A percentile compares a stretch with the other conserved stretches of the same genome.
phyloP scores from a whole-genome alignment of 2,888 invertebrate species.

The Macrosoma leucophasiata region DNA sequence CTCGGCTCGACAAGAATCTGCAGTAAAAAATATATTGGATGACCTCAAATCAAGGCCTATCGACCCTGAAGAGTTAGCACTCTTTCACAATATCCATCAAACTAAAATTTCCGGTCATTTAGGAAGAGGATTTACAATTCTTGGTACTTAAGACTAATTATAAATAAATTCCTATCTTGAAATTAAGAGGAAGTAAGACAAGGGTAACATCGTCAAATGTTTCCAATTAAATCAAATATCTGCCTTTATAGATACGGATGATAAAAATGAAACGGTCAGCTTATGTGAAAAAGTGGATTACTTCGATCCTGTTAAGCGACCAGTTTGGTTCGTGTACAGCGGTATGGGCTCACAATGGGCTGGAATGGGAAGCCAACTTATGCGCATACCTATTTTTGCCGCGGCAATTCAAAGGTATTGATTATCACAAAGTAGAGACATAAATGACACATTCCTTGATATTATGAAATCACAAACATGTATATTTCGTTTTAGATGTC shows the following conservation, averaged over 20 bases:
- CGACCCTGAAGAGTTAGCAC: slow-evolving; percentile 52
- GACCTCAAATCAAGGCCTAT: slow-evolving; percentile 44
- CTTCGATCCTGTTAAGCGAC: slow-evolving; percentile 47
- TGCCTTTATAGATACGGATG: slow-evolving; percentile 39
- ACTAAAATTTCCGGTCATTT: slow-evolving; percentile 45
- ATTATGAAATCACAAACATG: not conserved
- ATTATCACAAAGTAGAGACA: not conserved
- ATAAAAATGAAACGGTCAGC: slow-evolving; percentile 36
- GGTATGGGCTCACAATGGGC: slow-evolving; percentile 85
- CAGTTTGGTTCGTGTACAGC: slow-evolving; percentile 82
- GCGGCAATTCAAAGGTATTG: slow-evolving; percentile 64
- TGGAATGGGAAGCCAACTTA: slow-evolving; percentile 79
- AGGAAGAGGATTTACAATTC: slow-evolving; percentile 48
- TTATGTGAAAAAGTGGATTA: slow-evolving; percentile 38
- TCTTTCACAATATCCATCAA: slow-evolving; percentile 50
- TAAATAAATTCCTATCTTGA: slow-evolving; percentile 4
- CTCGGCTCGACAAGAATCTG: slow-evolving; percentile 44
- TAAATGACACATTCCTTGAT: not conserved
- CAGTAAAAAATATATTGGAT: slow-evolving; percentile 36
- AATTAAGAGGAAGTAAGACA: not conserved
- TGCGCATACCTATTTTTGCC: slow-evolving; percentile 78
- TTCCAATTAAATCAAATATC: too few relatives aligned
- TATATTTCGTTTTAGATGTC: slow-evolving; percentile 53
- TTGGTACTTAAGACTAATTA: slow-evolving; percentile 35
- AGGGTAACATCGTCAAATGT: not conserved